phyloP scores from a whole-genome alignment of 2,113 vertebrate genomes.

The Nycticorax nycticorax region DNA sequence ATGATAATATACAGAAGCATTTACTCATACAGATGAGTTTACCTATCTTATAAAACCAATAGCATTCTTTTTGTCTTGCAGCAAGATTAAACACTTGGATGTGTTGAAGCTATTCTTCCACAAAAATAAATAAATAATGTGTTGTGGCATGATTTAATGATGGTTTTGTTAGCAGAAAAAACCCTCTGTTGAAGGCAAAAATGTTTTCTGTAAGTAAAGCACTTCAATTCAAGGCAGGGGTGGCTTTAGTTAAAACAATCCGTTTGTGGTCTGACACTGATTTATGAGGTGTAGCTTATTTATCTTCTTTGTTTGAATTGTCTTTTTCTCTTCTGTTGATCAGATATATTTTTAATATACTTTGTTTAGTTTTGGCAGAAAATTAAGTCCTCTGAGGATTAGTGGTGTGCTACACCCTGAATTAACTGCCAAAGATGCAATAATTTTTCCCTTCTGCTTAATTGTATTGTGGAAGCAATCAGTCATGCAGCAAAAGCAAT shows the following conservation, averaged over 20 bases:
- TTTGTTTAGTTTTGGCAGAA: conserved; percentile 21
- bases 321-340: conserved; percentile 11
- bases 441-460: conserved; percentile 36
- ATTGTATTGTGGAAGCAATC: conserved; percentile 50
- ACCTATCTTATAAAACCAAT: not conserved
- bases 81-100: not conserved
- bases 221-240: not conserved
- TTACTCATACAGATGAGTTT: not conserved
- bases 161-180: not conserved
- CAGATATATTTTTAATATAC: not conserved
- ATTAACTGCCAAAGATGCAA: conserved; percentile 39
- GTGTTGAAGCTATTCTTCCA: not conserved
- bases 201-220: not conserved
- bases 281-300: conserved; percentile 16
- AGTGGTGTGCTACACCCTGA: not conserved
- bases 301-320: not conserved
- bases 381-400: conserved; percentile 23
- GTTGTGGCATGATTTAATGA: not conserved
- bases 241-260: conserved; percentile 6
- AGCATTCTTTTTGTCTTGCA: not conserved
- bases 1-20: not conserved
- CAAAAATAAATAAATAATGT: not conserved
- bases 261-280: conserved; percentile 7
- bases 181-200: not conserved
- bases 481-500: conserved; percentile 44